phyloP scores from a whole-genome alignment of 1,140 invertebrate species.

The Ganaspis sp. region DNA sequence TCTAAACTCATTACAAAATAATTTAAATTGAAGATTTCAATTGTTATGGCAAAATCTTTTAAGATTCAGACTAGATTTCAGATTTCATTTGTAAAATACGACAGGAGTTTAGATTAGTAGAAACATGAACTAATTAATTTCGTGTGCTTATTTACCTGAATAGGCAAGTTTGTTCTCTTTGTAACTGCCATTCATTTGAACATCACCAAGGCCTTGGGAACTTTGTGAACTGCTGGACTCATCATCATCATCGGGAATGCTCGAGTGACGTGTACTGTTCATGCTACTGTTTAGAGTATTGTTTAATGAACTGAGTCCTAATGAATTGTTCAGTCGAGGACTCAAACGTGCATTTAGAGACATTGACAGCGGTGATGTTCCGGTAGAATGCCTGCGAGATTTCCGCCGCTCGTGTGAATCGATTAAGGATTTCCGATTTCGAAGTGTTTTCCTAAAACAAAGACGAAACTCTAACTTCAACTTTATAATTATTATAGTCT shows the following conservation, averaged over 20 bases:
- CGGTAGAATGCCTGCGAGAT: conserved; percentile 85
- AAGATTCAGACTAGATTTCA: no score
- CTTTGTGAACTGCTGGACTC: conserved; percentile 78
- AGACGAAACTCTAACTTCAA: conserved; percentile 10
- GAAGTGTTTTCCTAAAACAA: conserved; percentile 82
- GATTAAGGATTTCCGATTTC: conserved; percentile 81
- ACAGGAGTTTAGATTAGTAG: no score
- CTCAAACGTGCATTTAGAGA: conserved; percentile 68
- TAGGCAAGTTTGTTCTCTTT: conserved; percentile 78
- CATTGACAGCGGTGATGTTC: conserved; percentile 78
- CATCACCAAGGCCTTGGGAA: conserved; percentile 75
- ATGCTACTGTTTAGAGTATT: conserved; percentile 69
- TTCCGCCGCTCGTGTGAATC: conserved; percentile 84
- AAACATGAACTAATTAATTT: not conserved
- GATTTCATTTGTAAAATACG: no score
- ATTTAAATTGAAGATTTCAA: no score
- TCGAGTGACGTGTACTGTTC: conserved; percentile 72
- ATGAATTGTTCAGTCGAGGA: conserved; percentile 69
- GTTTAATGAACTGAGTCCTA: conserved; percentile 68
- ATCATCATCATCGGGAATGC: conserved; percentile 76
- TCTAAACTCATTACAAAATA: no score
- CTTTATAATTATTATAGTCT: no score
- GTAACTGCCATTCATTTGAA: conserved; percentile 78
- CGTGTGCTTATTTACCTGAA: conserved; percentile 12
- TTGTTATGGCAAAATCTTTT: no score